Evolutionary conservation across 1,140 invertebrate species (phyloP).

Genomic region (Adelges cooleyi): DNA sequence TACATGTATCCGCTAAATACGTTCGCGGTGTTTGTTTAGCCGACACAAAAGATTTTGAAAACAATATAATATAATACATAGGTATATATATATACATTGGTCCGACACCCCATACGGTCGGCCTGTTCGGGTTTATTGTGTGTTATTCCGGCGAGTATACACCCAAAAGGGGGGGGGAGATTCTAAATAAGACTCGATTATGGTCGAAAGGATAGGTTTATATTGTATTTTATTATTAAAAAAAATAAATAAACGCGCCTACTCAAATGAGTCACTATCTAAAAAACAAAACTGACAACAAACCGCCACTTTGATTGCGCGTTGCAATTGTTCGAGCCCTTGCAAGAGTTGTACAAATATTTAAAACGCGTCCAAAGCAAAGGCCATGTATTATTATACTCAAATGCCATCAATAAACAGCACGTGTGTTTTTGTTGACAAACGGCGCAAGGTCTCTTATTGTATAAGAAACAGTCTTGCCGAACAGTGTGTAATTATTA

Average conservation of each 20-base stretch:
- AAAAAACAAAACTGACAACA: too few species aligned
- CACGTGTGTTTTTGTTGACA: too few species aligned
- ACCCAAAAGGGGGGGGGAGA: neutral
- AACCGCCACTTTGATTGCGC: too few species aligned
- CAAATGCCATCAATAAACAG: too few species aligned
- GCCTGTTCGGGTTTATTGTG: neutral
- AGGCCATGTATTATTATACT: too few species aligned
- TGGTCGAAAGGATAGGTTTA: slow-evolving; percentile 24
- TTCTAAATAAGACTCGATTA: slow-evolving; percentile 26
- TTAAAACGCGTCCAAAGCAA: too few species aligned
- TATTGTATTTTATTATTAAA: slow-evolving; percentile 27
- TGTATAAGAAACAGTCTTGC: too few species aligned
- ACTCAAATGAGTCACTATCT: slow-evolving; percentile 3
- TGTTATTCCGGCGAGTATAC: neutral
- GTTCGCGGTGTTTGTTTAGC: slow-evolving; percentile 25
- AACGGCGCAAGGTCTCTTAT: too few species aligned
- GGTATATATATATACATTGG: neutral
- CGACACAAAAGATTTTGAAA: slow-evolving; percentile 17
- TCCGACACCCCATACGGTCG: neutral
- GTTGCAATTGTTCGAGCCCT: too few species aligned
- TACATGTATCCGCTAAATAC: slow-evolving; percentile 20
- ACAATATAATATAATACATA: slow-evolving; percentile 22
- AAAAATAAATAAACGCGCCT: slow-evolving; percentile 1
- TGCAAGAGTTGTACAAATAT: too few species aligned
- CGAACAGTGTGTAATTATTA: too few species aligned